Base-by-base conservation (phyloP, 2,888 invertebrate species). In the Acleris sparsana region DNA sequence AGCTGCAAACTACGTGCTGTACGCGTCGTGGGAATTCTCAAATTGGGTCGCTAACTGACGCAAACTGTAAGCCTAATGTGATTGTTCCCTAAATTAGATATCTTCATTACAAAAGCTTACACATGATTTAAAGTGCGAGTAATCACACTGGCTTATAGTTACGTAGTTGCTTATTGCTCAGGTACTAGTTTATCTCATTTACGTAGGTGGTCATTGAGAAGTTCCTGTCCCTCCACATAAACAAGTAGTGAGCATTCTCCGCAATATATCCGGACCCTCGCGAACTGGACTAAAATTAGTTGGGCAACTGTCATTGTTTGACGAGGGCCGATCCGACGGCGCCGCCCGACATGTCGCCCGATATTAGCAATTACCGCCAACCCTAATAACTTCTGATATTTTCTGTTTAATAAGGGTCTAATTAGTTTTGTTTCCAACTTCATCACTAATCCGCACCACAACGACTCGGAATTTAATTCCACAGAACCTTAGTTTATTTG, bases 251-350 rank as follows among this genome's bases (percentile, higher is more conserved):
- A 46, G 56, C 44, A 44, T 59, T 49, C 39, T 39, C 11, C 52
- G 25, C 44, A 57, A 66, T 62, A 66, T 51, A 62, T 43, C 63
- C 49, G 49, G 16, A 49, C 61, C 53, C 46, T 53, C 53, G 53
- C 58, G 49, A 46, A 53, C 46, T 29, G 44, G 46, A 33, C 58
- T 53, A n/a, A 53, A 61, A 61, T 61, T 59, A 64, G 59, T 64
- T 64, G 58, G 39, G 59, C 53, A 66, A 66, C 66, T 66, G 66
- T 66, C 66, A 57, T 61, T 62, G 66, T 66, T 66, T 66, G 66
- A 66, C 51, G 57, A 62, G 49, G 62, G 66, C 48, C 57, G 49
- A 53, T 44, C 52, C 49, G 11, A 17, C 29, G 57, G 25, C 46
- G 46, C 25, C 17, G 55, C 33, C 44, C 57, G 52, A 62, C 66